These are phyloP conservation scores for Rhynchonycteris naso DNA, from an alignment of 2,797 vertebrate species.

Conservation along the genomic window DNA sequence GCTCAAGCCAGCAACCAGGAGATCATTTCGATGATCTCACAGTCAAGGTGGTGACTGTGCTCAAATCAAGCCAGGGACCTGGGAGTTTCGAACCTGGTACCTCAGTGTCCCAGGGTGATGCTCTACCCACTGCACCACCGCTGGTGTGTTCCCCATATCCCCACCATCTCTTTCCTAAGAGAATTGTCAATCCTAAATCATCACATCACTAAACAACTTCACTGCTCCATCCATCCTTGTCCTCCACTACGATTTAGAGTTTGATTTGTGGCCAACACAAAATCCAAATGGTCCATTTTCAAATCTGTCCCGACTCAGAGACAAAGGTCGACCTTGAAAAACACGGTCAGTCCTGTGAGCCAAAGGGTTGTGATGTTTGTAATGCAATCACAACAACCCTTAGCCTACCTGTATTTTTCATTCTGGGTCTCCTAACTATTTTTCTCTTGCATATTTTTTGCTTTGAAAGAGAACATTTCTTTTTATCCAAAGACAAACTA, in stretches of 20 bases:
- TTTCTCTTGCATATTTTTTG: not conserved
- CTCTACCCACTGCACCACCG: too few species aligned
- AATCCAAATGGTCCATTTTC: not conserved
- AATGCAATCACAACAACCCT: not conserved
- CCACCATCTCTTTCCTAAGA: too few species aligned
- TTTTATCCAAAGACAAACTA: slow-evolving; percentile 44
- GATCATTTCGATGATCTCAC: too few species aligned
- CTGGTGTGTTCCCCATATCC: too few species aligned
- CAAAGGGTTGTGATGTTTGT: not conserved
- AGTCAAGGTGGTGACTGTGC: too few species aligned
- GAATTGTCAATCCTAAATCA: not conserved
- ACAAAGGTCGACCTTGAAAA: not conserved
- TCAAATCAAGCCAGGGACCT: too few species aligned
- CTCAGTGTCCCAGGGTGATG: too few species aligned
- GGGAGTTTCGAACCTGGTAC: too few species aligned
- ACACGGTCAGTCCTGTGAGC: not conserved
- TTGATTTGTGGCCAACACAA: not conserved
- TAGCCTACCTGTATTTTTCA: not conserved
- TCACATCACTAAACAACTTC: not conserved
- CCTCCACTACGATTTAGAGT: not conserved
- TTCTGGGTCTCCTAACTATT: not conserved
- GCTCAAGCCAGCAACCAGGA: too few species aligned
- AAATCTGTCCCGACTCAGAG: not conserved
- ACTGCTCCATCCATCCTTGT: not conserved
- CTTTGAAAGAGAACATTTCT: not conserved